phyloP scores from a whole-genome alignment of 2,113 vertebrate species.

The Larimichthys polyactis region DNA sequence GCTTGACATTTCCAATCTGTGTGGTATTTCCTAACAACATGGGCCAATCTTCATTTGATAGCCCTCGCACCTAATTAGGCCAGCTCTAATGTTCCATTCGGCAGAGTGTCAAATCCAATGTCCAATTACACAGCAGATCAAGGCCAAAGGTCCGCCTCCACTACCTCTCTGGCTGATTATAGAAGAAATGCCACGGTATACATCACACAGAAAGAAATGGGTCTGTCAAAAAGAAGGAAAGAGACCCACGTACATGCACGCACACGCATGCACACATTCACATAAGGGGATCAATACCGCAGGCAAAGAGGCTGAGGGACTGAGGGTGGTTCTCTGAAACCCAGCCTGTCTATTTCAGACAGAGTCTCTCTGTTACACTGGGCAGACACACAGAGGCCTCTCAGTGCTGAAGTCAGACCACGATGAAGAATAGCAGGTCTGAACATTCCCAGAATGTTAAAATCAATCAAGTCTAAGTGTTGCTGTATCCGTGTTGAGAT shows the following conservation, averaged over 20 bases:
- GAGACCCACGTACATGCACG: constrained; percentile 23
- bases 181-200: constrained; percentile 69
- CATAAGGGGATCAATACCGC: constrained; percentile 71
- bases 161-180: constrained; percentile 78
- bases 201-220: constrained; percentile 59
- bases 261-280: constrained; percentile 37
- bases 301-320: constrained; percentile 58
- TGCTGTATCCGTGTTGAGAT: constrained; percentile 12
- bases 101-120: constrained; percentile 81
- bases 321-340: constrained; percentile 68
- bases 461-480: constrained; percentile 67
- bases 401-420: constrained; percentile 73
- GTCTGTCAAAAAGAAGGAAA: constrained; percentile 60
- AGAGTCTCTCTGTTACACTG: constrained; percentile 76
- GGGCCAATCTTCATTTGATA: constrained; percentile 81
- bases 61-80: constrained; percentile 83
- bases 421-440: constrained; percentile 70
- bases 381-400: constrained; percentile 72
- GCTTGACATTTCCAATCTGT: constrained; percentile 82
- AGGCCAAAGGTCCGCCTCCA: constrained; percentile 82
- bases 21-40: constrained; percentile 83
- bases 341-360: constrained; percentile 72
- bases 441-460: constrained; percentile 80
- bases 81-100: constrained; percentile 83
- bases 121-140: constrained; percentile 85